A percentile compares a stretch with the other conserved stretches of the same genome.
Evolutionary conservation across 2,797 vertebrate genomes (phyloP).

Genomic region (Anniella stebbinsi): DNA sequence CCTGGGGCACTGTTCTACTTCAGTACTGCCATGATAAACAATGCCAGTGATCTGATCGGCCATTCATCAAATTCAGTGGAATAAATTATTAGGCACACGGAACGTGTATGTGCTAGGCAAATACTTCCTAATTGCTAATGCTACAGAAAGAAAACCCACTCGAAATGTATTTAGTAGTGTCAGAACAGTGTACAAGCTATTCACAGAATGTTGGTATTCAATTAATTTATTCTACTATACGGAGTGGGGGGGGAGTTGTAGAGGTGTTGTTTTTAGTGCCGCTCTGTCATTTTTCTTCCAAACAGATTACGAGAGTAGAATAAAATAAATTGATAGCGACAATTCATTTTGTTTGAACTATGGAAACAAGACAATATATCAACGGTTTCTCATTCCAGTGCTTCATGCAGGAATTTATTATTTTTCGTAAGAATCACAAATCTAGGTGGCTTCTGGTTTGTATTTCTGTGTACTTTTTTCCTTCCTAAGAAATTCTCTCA

Average conservation of each 20-base stretch:
- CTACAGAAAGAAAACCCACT: constrained; percentile 54
- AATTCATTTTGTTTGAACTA: constrained; percentile 47
- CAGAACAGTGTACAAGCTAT: constrained; percentile 12
- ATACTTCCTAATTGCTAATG: constrained; percentile 44
- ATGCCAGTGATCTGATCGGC: constrained; percentile 58
- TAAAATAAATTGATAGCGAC: constrained; percentile 39
- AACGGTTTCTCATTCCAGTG: constrained; percentile 26
- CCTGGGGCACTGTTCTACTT: constrained; percentile 50
- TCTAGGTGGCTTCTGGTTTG: neutral
- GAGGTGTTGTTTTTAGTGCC: constrained; percentile 19
- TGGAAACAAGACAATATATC: constrained; percentile 28
- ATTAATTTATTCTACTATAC: constrained; percentile 46
- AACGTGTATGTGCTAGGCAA: constrained; percentile 42
- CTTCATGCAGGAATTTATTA: neutral
- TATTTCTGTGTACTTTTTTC: neutral
- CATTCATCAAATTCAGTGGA: constrained; percentile 63
- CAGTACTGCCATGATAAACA: constrained; percentile 64
- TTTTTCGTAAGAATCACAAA: constrained; percentile 4
- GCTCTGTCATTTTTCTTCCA: constrained; percentile 55
- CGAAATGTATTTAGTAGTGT: constrained; percentile 38
- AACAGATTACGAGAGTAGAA: constrained; percentile 25
- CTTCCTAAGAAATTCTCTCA: neutral
- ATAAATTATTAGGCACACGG: constrained; percentile 62
- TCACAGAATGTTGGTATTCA: constrained; percentile 33
- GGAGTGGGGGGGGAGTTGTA: constrained; percentile 7